Evolutionary conservation across 2,888 invertebrate species (phyloP).

Genomic region (Drosophila borealis): DNA sequence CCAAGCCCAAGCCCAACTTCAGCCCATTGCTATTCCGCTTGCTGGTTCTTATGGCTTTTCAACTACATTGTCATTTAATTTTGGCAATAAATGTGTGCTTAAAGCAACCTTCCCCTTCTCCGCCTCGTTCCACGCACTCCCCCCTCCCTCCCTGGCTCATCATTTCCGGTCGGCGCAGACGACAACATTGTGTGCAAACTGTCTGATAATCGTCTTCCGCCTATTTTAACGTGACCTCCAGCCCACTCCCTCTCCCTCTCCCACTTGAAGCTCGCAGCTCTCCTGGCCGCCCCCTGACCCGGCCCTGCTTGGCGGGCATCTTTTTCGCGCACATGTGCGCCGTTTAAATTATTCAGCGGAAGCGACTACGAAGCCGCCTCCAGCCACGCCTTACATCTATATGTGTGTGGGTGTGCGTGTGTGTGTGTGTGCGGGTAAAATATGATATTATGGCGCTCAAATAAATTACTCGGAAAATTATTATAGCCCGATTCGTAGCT

Average conservation of each 20-base stretch:
- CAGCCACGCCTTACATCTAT: constrained; percentile 4
- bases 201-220: constrained; percentile 82
- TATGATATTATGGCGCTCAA: constrained; percentile 78
- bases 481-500: constrained; percentile 67
- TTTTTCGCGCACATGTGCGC: constrained; percentile 71
- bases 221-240: constrained; percentile 73
- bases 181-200: constrained; percentile 80
- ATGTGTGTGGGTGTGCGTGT: constrained; percentile 7
- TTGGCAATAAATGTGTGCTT: constrained; percentile 78
- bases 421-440: constrained; percentile 51
- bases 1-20: neutral
- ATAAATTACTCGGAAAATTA: constrained; percentile 81
- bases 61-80: constrained; percentile 82
- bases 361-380: constrained; percentile 43
- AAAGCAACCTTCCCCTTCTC: constrained; percentile 2
- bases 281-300: neutral
- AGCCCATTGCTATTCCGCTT: neutral
- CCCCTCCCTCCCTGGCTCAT: constrained; percentile 1
- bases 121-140: neutral
- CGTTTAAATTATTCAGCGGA: constrained; percentile 78
- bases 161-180: constrained; percentile 18
- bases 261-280: neutral
- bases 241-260: neutral
- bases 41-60: constrained; percentile 50
- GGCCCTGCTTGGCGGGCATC: neutral